Conservation (phyloP, 2,888 invertebrate genomes). For the Panorpa germanica region DNA sequence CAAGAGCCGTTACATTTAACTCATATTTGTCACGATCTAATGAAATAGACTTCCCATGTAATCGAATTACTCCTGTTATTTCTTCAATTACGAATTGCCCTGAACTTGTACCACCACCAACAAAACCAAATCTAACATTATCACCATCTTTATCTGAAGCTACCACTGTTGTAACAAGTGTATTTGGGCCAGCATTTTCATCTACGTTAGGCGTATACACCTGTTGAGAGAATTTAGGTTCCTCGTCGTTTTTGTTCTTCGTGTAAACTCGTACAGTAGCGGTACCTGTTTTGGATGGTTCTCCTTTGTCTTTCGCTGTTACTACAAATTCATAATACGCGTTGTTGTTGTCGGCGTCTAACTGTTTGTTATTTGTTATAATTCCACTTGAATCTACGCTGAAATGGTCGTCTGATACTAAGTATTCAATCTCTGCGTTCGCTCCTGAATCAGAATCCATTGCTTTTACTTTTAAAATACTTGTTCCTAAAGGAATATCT, state of each 20-base stretch:
- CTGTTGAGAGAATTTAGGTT: slow-evolving; percentile 91
- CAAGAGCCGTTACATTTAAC: slow-evolving; percentile 90
- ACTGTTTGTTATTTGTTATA: slow-evolving; percentile 79
- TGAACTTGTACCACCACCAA: slow-evolving; percentile 74
- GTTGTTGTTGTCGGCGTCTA: slow-evolving; percentile 92
- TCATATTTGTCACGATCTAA: slow-evolving; percentile 88
- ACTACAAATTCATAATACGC: slow-evolving; percentile 91
- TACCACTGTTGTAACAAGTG: slow-evolving; percentile 88
- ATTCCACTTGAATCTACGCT: slow-evolving; percentile 84
- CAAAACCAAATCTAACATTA: slow-evolving; percentile 82
- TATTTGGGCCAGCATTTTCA: slow-evolving; percentile 89
- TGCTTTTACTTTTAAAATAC: slow-evolving; percentile 86
- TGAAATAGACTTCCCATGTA: slow-evolving; percentile 72
- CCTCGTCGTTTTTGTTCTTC: slow-evolving; percentile 96
- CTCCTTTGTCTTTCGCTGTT: slow-evolving; percentile 88
- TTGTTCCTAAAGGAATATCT: slow-evolving; percentile 80
- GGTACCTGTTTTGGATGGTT: slow-evolving; percentile 78
- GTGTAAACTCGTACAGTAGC: slow-evolving; percentile 91
- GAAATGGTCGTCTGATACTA: slow-evolving; percentile 84
- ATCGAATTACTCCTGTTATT: slow-evolving; percentile 82
- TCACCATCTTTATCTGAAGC: slow-evolving; percentile 96
- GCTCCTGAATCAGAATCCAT: slow-evolving; percentile 89
- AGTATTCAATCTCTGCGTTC: slow-evolving; percentile 87
- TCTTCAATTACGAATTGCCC: slow-evolving; percentile 92
- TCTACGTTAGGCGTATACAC: slow-evolving; percentile 93